phyloP scores from a whole-genome alignment of 2,113 vertebrate species.

The Columba janthina region DNA sequence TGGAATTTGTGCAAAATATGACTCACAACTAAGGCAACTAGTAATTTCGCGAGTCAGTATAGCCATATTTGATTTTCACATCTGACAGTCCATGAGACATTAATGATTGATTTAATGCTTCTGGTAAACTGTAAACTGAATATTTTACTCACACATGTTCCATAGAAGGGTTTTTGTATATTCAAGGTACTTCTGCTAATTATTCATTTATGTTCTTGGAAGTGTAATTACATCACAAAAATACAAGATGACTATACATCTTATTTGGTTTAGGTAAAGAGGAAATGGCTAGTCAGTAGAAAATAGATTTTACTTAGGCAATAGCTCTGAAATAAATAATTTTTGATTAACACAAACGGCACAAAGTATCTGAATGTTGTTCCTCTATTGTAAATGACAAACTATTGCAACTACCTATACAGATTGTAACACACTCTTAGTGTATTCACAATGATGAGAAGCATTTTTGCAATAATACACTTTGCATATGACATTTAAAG shows the following conservation, averaged over 20 bases:
- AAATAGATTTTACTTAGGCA: conserved; percentile 22
- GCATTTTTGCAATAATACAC: conserved; percentile 62
- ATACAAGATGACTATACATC: not conserved
- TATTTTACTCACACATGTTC: not conserved
- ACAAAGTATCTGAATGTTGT: not conserved
- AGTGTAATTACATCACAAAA: not conserved
- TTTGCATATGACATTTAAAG: conserved; percentile 77
- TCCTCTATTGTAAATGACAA: not conserved
- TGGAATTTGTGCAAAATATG: not conserved
- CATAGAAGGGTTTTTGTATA: not conserved
- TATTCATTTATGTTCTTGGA: not conserved
- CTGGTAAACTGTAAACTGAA: not conserved
- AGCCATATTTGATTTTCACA: conserved; percentile 28
- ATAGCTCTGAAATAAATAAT: not conserved
- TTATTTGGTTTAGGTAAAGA: not conserved
- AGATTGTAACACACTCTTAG: conserved; percentile 13
- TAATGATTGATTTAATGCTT: not conserved
- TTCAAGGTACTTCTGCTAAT: not conserved
- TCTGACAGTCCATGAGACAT: not conserved
- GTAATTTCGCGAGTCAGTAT: not conserved
- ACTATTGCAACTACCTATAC: not conserved
- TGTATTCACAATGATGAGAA: conserved; percentile 43
- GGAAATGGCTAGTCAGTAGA: not conserved
- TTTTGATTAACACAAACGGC: conserved; percentile 25
- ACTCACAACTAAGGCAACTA: not conserved